A percentile compares a stretch with the other conserved stretches of the same genome.
Conservation (phyloP, 1,140 invertebrate genomes). For the Contarinia nasturtii region DNA sequence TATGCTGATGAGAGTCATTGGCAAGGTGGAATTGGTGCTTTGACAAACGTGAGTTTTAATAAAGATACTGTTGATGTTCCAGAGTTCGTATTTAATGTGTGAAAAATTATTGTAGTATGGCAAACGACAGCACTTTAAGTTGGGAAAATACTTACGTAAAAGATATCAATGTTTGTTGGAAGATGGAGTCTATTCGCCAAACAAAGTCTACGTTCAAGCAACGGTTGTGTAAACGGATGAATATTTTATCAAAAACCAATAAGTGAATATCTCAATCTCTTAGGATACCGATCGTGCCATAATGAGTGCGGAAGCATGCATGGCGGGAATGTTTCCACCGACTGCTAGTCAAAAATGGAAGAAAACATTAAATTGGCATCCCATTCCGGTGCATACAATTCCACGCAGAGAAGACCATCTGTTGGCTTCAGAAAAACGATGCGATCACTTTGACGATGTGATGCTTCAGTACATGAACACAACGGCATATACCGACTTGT, state of each 20-base stretch:
- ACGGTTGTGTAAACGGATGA: no score
- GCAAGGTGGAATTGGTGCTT: no score
- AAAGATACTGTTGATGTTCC: no score
- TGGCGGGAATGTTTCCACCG: neutral
- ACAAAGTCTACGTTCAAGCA: neutral
- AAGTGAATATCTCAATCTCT: no score
- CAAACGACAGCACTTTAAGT: neutral
- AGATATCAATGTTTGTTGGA: neutral
- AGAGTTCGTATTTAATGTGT: no score
- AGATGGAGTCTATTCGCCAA: neutral
- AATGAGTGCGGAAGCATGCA: neutral
- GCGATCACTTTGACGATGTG: neutral
- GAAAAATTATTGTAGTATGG: neutral
- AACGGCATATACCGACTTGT: neutral
- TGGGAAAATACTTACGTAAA: neutral
- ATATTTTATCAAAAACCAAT: no score
- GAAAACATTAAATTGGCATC: neutral
- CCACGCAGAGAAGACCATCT: neutral
- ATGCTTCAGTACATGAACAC: neutral
- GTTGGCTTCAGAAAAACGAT: neutral
- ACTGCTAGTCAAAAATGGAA: neutral
- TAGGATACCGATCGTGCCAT: neutral
- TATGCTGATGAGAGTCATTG: no score
- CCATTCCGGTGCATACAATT: neutral
- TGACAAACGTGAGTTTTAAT: no score